Conservation (phyloP, 2,888 invertebrate species). For the Scrobipalpa atriplicella region DNA sequence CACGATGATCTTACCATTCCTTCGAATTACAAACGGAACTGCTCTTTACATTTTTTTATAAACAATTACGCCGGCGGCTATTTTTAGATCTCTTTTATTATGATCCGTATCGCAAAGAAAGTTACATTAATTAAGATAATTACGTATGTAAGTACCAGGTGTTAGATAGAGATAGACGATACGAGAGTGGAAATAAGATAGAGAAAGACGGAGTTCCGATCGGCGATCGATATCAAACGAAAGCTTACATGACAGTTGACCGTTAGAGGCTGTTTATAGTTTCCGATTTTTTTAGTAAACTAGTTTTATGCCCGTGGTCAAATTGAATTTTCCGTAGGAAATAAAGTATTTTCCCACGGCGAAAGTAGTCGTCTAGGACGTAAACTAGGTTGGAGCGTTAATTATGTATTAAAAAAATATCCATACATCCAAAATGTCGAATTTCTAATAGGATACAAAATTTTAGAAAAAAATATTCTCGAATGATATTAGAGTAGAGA, state of each 20-base stretch:
- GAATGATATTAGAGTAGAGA: no score
- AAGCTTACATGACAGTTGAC: slow-evolving; percentile 62
- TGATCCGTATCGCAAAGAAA: slow-evolving; percentile 36
- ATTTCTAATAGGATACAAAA: no score
- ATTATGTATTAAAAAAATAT: no score
- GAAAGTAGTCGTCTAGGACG: no score
- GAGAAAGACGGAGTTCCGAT: slow-evolving; percentile 32
- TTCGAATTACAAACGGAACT: neutral
- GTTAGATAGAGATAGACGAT: slow-evolving; percentile 34
- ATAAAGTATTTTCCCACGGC: no score
- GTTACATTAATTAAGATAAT: slow-evolving; percentile 48
- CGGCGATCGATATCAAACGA: slow-evolving; percentile 67
- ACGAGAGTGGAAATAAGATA: slow-evolving; percentile 47
- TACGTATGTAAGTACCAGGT: slow-evolving; percentile 44
- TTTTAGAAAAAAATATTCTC: no score
- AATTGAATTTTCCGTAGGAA: neutral
- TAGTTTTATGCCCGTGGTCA: neutral
- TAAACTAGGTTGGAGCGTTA: no score
- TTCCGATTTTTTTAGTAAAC: slow-evolving; percentile 37
- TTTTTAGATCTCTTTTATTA: slow-evolving; percentile 14
- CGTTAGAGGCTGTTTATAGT: slow-evolving; percentile 52
- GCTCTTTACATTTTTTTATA: neutral
- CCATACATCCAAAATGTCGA: no score
- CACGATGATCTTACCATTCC: no score
- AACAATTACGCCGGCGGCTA: slow-evolving; percentile 17